Conservation (phyloP, 2,888 invertebrate species). For the Abrostola tripartita region DNA sequence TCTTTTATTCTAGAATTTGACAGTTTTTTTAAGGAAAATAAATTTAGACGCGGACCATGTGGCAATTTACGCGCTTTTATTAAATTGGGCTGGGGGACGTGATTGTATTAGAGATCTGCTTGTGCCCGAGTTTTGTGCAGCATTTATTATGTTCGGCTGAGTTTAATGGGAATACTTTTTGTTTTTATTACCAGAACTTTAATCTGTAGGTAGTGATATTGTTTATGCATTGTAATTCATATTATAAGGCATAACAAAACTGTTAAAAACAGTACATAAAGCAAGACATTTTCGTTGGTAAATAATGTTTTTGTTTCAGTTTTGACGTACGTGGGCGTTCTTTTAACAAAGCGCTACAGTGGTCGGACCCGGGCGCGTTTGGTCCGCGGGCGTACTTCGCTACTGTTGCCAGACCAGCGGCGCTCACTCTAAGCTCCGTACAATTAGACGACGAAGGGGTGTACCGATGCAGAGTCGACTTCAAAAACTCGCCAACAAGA, state of each 20-base stretch:
- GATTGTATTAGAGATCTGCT: conserved; percentile 23
- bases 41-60: conserved; percentile 62
- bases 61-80: conserved; percentile 44
- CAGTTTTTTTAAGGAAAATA: conserved; percentile 69
- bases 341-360: conserved; percentile 94
- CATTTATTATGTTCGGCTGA: conserved; percentile 24
- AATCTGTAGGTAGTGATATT: no score
- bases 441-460: conserved; percentile 95
- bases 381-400: conserved; percentile 96
- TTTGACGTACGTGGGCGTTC: conserved; percentile 95
- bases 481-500: conserved; percentile 95
- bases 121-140: conserved; percentile 20
- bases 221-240: no score
- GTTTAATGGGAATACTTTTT: conserved; percentile 3
- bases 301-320: conserved; percentile 85
- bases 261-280: neutral
- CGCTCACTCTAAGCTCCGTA: conserved; percentile 94
- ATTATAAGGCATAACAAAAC: no score
- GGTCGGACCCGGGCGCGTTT: conserved; percentile 94
- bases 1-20: conserved; percentile 80
- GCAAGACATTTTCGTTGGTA: neutral
- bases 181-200: neutral
- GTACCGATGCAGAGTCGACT: conserved; percentile 96
- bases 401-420: conserved; percentile 93
- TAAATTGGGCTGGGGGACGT: conserved; percentile 24